Percentiles rank a stretch among this genome's conserved stretches.
Conservation (phyloP, 1,140 invertebrate genomes). For the Pemphigus obesinymphae region DNA sequence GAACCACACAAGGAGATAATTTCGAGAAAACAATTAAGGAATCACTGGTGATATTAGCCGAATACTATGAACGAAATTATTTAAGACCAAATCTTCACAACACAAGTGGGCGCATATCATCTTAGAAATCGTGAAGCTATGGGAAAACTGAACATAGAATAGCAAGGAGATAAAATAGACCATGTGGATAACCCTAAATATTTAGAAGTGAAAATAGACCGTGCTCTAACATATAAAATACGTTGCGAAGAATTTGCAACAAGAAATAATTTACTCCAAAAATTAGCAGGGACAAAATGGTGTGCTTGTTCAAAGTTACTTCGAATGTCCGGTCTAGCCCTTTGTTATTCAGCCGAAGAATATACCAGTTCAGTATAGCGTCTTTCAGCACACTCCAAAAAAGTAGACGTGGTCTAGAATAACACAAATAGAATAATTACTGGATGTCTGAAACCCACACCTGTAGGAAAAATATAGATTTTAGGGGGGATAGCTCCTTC, state of each 20-base stretch:
- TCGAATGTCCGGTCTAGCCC: not conserved
- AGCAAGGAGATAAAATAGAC: not conserved
- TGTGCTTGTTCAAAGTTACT: not conserved
- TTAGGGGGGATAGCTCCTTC: slow-evolving; percentile 1
- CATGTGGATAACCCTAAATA: not conserved
- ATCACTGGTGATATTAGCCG: not conserved
- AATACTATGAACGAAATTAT: slow-evolving; percentile 13
- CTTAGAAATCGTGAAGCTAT: slow-evolving; percentile 51
- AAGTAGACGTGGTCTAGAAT: not conserved
- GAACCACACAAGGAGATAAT: not conserved
- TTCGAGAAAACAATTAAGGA: not conserved
- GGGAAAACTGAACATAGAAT: slow-evolving; percentile 51
- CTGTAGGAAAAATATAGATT: not conserved
- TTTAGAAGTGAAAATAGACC: not conserved
- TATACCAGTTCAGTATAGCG: not conserved
- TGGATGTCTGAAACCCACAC: slow-evolving; percentile 19
- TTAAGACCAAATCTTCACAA: slow-evolving; percentile 9
- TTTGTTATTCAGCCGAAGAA: not conserved
- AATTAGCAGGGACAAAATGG: too few relatives aligned
- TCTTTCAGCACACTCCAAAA: slow-evolving; percentile 28
- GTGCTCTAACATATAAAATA: not conserved
- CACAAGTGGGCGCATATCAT: slow-evolving; percentile 10
- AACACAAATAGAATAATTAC: not conserved
- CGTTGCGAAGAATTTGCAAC: not conserved
- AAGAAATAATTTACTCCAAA: not conserved